Base-by-base conservation (phyloP, 2,888 invertebrate genomes). In the Balanococcus diminutus region DNA sequence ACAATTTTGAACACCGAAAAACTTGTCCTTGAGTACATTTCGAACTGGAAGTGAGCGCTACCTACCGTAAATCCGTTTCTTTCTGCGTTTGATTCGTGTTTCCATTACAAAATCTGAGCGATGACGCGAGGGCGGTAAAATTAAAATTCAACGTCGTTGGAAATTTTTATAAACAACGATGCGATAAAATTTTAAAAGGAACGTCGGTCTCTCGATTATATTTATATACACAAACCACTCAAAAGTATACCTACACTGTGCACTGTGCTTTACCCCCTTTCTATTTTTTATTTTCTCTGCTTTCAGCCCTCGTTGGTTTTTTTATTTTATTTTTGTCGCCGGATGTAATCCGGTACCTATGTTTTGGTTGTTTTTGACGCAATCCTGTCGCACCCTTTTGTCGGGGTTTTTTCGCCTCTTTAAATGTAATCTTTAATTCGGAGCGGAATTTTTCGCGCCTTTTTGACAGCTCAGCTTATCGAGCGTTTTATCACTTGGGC, bases 341-440 rank as follows among this genome's bases (percentile, higher is more conserved):
- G 22, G 61, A 6, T 42, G 61, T 61, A 61, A 61, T 61, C 61
- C 61, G 61, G 61, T 25, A 61, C 61, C 61, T 61, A 61, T 61
- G 61, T 61, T 61, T 61, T 61, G 61, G 61, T 61, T 61, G 25
- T 61, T 61, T 61, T 61, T 61, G 5, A 61, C 61, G 61, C 61
- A 61, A 61, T 61, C 61, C 61, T 61, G 61, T 61, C 61, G 61
- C 25, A 61, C 61, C 61, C 61, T 61, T 61, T 61, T 61, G 25
- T 61, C 61, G 61, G 22, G 22, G 2, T 61, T 61, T 61, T 61
- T 61, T 61, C 61, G 61, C 11, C 61, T 19, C 25, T 25, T 9
- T 61, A 61, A 61, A 61, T 61, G 61, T 61, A 61, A 61, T 61
- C 61, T 61, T 61, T 11, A 61, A 61, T 61, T 61, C 61, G 25